These are phyloP conservation scores for Neosilurus hyrtlii DNA, from an alignment of 2,797 vertebrate genomes.

Conservation along the genomic window DNA sequence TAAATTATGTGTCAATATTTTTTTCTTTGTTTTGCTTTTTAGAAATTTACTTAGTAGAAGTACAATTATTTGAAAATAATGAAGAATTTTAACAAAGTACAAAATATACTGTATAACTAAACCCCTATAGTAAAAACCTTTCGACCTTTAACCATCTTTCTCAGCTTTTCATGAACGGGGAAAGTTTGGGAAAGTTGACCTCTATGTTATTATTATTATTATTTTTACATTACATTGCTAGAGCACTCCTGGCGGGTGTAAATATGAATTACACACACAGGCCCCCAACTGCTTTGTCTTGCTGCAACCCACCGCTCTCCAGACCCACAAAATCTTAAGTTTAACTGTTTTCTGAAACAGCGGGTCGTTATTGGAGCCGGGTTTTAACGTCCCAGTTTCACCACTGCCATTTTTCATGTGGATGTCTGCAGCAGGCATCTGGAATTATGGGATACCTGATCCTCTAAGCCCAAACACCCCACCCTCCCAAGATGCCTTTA, in stretches of 20 bases:
- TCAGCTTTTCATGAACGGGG: background rate
- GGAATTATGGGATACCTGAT: constrained; percentile 47
- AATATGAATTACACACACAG: constrained; percentile 12
- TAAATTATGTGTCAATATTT: background rate
- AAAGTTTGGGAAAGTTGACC: background rate
- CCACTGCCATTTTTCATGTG: constrained; percentile 38
- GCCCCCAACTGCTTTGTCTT: background rate
- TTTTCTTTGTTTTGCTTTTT: background rate
- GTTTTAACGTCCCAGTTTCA: constrained; percentile 37
- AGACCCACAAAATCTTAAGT: constrained; percentile 25
- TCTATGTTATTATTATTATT: background rate
- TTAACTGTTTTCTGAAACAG: constrained; percentile 36
- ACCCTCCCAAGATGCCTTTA: constrained; percentile 24
- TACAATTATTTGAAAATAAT: background rate
- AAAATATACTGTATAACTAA: background rate
- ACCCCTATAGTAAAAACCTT: no score
- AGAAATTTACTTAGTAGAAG: background rate
- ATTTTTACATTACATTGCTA: background rate
- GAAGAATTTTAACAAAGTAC: background rate
- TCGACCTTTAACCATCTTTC: background rate
- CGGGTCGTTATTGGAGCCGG: constrained; percentile 30
- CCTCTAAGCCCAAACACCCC: background rate
- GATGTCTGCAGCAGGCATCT: constrained; percentile 35
- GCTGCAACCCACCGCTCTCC: background rate
- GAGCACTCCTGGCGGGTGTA: constrained; percentile 22